Base-by-base conservation (phyloP, 2,888 invertebrate species). In the Dorcus hopei region DNA sequence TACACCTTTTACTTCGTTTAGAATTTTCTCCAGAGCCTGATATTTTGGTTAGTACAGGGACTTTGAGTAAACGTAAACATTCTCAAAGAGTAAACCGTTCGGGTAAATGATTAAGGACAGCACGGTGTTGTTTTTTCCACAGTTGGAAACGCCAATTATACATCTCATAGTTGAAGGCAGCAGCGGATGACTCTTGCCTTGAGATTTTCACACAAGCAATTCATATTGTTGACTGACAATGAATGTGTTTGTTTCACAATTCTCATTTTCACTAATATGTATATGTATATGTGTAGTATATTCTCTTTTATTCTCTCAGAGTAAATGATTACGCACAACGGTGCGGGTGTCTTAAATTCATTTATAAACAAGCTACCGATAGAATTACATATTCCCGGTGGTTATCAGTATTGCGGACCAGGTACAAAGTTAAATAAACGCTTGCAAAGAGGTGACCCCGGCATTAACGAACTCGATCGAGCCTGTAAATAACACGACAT, bases 71-170 rank as follows among this genome's bases (percentile, higher is more conserved):
- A 77, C 55, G 57, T 74, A 77, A 40, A 77, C 58, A 64, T 77
- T 77, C 66, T 73, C 61, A 66, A 76, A 77, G 60, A 65, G 60
- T 26, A 76, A 55, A 6, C 74, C 74, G 61, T 76, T 74, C 8
- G 67, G 65, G 61, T 71, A 63, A 38, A 66, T 59, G 33, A 76
- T 59, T 54, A 77, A 65, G 54, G 65, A 63, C 3, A 75, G 47
- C 56, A 76, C 64, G 4, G 72, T 63, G 58, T 76, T 76, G 3
- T 74, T 74, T 66, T 77, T 77, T 1, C 76, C 75, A 61, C 70
- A 74, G 54, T 70, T 72, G 9, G 71, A 72, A 42, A 74, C 72
- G 9, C 75, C 63, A 57, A 77, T 68, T 11, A 76, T 57, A 38
- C 52, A 48, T n/a, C 57, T 47, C 40, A 52, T 9, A 8, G 38